Percentiles rank a stretch among this genome's conserved stretches.
phyloP scores from a whole-genome alignment of 2,888 invertebrate genomes.

The Cylloceria caligata region DNA sequence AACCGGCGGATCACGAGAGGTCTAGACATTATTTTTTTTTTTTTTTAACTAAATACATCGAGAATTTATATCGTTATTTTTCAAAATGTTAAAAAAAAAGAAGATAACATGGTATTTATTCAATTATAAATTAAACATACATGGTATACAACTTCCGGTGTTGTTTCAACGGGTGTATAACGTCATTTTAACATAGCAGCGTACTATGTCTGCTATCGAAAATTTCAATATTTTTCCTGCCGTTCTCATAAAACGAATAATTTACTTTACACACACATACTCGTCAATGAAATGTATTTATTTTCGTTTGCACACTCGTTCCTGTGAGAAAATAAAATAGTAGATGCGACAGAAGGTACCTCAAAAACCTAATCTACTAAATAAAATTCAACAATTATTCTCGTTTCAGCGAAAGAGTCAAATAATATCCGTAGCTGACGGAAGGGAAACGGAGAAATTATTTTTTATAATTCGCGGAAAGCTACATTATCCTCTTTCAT shows the following conservation, averaged over 20 bases:
- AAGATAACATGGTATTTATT: neutral
- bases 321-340: neutral
- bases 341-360: neutral
- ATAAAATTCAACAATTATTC: neutral
- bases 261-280: no score
- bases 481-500: slow-evolving; percentile 44
- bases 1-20: no score
- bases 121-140: neutral
- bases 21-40: no score
- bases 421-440: slow-evolving; percentile 4
- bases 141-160: neutral
- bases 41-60: no score
- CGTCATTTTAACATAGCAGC: no score
- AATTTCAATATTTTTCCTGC: no score
- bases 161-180: neutral
- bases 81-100: no score
- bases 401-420: neutral
- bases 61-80: no score
- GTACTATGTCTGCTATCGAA: no score
- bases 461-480: slow-evolving; percentile 29
- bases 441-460: slow-evolving; percentile 4
- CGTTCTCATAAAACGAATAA: no score
- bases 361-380: neutral
- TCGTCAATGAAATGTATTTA: no score
- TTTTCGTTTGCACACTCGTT: neutral